Evolutionary conservation across 2,888 invertebrate species (phyloP).

Genomic region (Hirudinaria manillensis): DNA sequence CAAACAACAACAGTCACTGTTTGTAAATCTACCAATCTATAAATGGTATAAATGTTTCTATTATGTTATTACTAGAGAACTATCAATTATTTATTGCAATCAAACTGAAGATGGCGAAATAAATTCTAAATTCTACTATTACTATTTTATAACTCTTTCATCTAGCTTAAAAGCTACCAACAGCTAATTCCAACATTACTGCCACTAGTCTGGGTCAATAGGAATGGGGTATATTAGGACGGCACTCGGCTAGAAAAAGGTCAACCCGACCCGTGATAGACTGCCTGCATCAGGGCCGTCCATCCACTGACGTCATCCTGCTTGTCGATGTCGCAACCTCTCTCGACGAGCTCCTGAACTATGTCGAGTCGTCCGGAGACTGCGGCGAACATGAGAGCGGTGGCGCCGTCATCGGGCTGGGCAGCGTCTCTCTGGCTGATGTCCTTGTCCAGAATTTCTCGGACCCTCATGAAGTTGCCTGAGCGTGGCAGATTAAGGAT

Average conservation of each 20-base stretch:
- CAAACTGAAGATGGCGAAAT: too few species aligned
- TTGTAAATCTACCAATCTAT: too few species aligned
- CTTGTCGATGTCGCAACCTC: constrained; percentile 53
- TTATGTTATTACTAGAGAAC: too few species aligned
- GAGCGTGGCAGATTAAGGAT: background rate
- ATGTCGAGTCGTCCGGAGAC: constrained; percentile 53
- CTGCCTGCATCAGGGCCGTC: constrained; percentile 57
- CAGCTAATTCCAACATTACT: background rate
- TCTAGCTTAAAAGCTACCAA: constrained; percentile 26
- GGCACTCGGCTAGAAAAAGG: background rate
- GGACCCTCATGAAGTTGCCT: constrained; percentile 49
- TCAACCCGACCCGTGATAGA: constrained; percentile 52
- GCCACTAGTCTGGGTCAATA: background rate
- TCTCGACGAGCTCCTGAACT: constrained; percentile 48
- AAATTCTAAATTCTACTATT: too few species aligned
- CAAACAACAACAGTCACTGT: background rate
- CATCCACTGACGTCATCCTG: constrained; percentile 54
- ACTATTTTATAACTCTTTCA: too few species aligned
- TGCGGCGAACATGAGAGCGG: constrained; percentile 55
- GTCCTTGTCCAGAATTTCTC: constrained; percentile 49
- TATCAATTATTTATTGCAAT: too few species aligned
- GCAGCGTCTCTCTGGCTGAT: constrained; percentile 47
- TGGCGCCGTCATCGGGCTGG: constrained; percentile 52
- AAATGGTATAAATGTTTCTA: too few species aligned
- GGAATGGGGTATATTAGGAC: background rate